phyloP scores from a whole-genome alignment of 2,888 invertebrate species.

The Ceratothoa steindachneri region DNA sequence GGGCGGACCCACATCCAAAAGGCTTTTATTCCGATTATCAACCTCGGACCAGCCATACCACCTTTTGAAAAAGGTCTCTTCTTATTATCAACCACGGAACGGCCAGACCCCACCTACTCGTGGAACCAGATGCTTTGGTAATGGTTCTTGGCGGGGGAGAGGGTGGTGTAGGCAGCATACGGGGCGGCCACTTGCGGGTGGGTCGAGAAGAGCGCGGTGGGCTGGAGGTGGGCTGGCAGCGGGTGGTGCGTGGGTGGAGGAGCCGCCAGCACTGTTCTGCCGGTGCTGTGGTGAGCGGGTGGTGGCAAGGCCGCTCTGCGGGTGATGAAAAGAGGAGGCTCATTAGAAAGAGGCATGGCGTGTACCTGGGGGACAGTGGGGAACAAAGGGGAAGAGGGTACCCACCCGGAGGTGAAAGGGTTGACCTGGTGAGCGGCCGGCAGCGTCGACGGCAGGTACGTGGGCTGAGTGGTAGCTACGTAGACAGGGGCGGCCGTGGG shows the following conservation, averaged over 20 bases:
- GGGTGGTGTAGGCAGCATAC: slow-evolving; percentile 40
- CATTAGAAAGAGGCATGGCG: too few relatives aligned
- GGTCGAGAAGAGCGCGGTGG: slow-evolving; percentile 43
- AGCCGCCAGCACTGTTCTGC: slow-evolving; percentile 39
- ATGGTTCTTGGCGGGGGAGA: slow-evolving; percentile 46
- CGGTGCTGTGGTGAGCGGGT: slow-evolving; percentile 46
- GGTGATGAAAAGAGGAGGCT: too few relatives aligned
- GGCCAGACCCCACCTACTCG: too few relatives aligned
- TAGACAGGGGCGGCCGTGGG: slow-evolving; percentile 41
- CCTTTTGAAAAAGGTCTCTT: too few relatives aligned
- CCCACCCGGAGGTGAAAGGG: slow-evolving; percentile 43
- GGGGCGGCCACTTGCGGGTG: slow-evolving; percentile 30
- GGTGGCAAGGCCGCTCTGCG: slow-evolving; percentile 43
- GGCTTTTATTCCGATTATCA: neutral
- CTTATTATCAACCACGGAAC: too few relatives aligned
- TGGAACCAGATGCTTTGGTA: slow-evolving; percentile 47
- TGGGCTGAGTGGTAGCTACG: slow-evolving; percentile 41
- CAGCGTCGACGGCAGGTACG: slow-evolving; percentile 36
- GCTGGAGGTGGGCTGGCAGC: slow-evolving; percentile 46
- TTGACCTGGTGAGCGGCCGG: slow-evolving; percentile 38
- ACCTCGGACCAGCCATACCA: too few relatives aligned
- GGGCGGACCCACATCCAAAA: too few relatives aligned
- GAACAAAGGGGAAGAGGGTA: neutral
- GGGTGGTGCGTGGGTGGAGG: slow-evolving; percentile 46
- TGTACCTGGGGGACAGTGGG: too few relatives aligned